Base-by-base conservation (phyloP, 2,797 vertebrate genomes). In the Peromyscus eremicus region DNA sequence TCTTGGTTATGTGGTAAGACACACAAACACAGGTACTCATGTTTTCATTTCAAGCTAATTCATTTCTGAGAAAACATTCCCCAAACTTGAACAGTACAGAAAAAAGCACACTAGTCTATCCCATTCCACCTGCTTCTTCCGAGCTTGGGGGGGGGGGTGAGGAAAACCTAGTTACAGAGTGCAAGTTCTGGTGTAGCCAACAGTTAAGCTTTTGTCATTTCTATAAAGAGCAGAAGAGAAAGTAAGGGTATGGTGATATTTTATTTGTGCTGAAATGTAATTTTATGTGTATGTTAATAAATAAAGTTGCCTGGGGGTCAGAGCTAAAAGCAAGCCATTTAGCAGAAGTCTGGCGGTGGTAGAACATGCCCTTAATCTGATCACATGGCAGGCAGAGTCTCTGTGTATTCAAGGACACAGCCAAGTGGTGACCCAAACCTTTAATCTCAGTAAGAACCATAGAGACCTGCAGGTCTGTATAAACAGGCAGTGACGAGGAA, bases 21-120 rank as follows among this genome's bases (percentile, higher is more conserved):
- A 91, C 1, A 40, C 82, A 94, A 96, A 66, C 34, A 88, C 57
- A 95, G 88, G 97, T 98, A 97, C 70, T 97, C 2, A 14, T 60
- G 71, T 0, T 97, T 75, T 93, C 85, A 96, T 94, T 98, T 98
- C 95, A 97, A 96, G 89, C 92, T 91, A 94, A 94, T 92, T 95
- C 84, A 94, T 29, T 97, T 93, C 82, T 96, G 37, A 55, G 95
- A 89, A 98, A 97, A 97, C 81, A 62, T 88, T 94, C 77, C 79
- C 68, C 29, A 97, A 96, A 84, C 21, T 88, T 46, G 29, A 76
- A 80, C 70, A 52, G 43, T 43, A 66, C 32, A 93, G 94, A 92
- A 91, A 95, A 91, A 25, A 77, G 43, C 60, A 89, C 14, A 14
- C 23, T 19, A 34, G 7, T 7, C 43, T 77, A 46, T 10, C 32